phyloP scores from a whole-genome alignment of 2,113 vertebrate species.

The Grantiella picta region DNA sequence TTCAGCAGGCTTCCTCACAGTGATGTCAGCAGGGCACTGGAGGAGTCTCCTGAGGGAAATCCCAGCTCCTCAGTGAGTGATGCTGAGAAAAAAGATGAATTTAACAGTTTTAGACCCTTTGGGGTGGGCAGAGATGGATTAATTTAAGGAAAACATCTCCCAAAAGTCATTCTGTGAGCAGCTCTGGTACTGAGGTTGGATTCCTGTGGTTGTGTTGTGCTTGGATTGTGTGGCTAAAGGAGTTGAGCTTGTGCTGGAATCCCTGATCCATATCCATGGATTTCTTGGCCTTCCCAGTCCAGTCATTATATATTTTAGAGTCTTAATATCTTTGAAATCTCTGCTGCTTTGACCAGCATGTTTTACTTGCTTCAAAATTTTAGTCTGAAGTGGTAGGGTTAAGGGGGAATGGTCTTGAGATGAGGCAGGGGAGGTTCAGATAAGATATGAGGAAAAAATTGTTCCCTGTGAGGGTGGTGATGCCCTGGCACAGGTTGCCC shows the following conservation, averaged over 20 bases:
- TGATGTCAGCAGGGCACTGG: conserved; percentile 27
- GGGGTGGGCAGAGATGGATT: not conserved
- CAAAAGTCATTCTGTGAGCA: not conserved
- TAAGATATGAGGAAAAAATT: not conserved
- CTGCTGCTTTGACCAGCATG: not conserved
- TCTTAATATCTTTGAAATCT: not conserved
- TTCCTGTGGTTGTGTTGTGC: not conserved
- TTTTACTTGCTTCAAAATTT: not conserved
- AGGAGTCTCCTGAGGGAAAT: conserved; percentile 55
- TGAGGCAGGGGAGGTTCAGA: not conserved
- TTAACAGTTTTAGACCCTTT: not conserved
- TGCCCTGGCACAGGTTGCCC: not conserved
- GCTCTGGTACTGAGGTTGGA: not conserved
- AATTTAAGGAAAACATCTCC: not conserved
- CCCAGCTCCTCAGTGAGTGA: conserved; percentile 18
- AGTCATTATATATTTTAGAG: not conserved
- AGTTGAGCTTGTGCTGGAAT: not conserved
- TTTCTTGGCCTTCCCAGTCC: not conserved
- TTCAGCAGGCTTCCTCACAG: conserved; percentile 27
- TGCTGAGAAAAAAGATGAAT: not conserved
- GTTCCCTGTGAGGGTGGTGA: rapidly evolving
- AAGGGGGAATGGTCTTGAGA: not conserved
- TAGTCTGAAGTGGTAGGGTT: not conserved
- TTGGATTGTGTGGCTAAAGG: not conserved
- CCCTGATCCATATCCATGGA: not conserved